Conservation (phyloP, 2,888 invertebrate species). For the Himalopsyche japonica region DNA sequence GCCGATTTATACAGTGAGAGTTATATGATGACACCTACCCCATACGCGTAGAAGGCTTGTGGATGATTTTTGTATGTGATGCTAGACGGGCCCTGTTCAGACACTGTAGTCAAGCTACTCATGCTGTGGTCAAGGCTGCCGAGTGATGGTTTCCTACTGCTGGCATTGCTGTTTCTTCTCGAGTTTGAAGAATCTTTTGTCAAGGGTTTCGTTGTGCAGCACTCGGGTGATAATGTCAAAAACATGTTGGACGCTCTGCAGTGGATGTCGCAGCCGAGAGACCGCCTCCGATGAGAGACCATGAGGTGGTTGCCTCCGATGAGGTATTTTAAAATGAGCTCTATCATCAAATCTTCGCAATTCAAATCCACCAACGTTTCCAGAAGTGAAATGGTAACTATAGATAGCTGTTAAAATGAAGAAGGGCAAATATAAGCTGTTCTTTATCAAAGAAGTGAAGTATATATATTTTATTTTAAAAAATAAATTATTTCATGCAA, state of each 20-base stretch:
- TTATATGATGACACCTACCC: conserved; percentile 27
- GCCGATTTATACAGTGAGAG: too few relatives aligned
- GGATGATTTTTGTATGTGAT: conserved; percentile 2
- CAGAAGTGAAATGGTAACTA: conserved; percentile 88
- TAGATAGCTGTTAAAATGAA: conserved; percentile 65
- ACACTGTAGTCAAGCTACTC: conserved; percentile 27
- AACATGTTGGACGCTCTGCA: conserved; percentile 54
- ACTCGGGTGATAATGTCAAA: conserved; percentile 63
- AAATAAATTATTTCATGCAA: too few relatives aligned
- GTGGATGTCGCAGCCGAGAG: conserved; percentile 51
- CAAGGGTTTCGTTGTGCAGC: conserved; percentile 52
- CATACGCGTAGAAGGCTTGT: conserved; percentile 29
- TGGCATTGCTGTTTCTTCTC: conserved; percentile 43
- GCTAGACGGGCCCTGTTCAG: conserved; percentile 19
- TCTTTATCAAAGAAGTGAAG: too few relatives aligned
- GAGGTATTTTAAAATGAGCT: conserved; percentile 84
- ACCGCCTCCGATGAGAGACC: conserved; percentile 47
- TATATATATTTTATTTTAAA: too few relatives aligned
- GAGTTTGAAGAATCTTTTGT: not conserved
- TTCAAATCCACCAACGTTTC: conserved; percentile 88
- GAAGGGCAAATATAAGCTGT: too few relatives aligned
- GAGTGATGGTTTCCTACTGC: conserved; percentile 42
- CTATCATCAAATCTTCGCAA: conserved; percentile 95
- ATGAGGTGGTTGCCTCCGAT: conserved; percentile 52
- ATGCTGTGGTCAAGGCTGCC: conserved; percentile 30